Base-by-base conservation (phyloP, 2,888 invertebrate genomes). In the Asteroscopus sphinx region DNA sequence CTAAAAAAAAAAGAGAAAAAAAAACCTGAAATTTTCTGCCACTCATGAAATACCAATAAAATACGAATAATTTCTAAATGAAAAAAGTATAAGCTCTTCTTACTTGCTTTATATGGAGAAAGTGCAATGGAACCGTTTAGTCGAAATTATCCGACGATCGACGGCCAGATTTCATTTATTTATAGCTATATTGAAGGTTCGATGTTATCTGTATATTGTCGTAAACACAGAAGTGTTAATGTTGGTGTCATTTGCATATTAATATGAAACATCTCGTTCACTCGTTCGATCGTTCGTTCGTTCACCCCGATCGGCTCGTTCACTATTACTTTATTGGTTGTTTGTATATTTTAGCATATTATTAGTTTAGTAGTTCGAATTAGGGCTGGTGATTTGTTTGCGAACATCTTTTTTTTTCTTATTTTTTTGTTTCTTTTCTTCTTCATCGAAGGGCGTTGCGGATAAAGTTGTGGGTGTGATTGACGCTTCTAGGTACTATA, bases 321-420 rank as follows among this genome's bases (percentile, higher is more conserved):
- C 15, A 68, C 53, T 52, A 70, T 42, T 35, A 52, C 39, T 72
- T 57, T 68, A 57, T 54, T 48, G 37, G 44, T 48, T 41, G 49
- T 54, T 69, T 68, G 69, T 68, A 62, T 69, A 58, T 57, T 62
- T 73, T 68, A 52, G 61, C 62, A 68, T 69, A 52, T 12, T 39
- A 72, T 68, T 72, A 68, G 40, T 57, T 45, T 13, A 42, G 35
- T 47, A 26, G 51, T 42, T 47, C 21, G 11, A 47, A 37, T 54
- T 37, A n/a, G 12, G 9, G 40, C 7, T 11, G 25, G 25, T 41
- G 28, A 48, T 65, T 51, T 46, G n/a, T 36, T 49, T 56, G 41
- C 7, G 9, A 36, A 16, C 5, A n/a, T 13, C 17, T 40, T 47
- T 28, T 44, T 47, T 13, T 26, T 21, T 21, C 4, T 1, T 3